Evolutionary conservation across 35 echinoderm and acorn worm genomes (phyloP).

Genomic region (Heliocidaris tuberculata): DNA sequence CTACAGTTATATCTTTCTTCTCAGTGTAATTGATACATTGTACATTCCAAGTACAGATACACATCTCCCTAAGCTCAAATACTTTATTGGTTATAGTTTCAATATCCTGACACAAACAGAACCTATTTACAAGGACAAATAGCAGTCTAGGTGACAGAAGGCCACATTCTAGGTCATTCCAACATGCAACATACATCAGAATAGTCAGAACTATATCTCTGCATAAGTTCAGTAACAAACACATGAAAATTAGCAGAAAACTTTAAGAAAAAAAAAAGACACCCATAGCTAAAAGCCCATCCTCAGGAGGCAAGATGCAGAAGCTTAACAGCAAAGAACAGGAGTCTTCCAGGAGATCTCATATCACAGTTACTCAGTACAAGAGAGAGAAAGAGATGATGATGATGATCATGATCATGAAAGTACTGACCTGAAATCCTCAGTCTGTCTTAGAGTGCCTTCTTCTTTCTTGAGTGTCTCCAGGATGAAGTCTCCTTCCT

Average conservation of each 20-base stretch:
- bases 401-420: neutral
- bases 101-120: neutral
- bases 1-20: neutral
- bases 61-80: neutral
- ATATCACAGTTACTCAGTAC: no score
- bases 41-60: neutral
- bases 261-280: no score
- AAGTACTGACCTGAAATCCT: conserved; percentile 76
- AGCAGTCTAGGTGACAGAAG: neutral
- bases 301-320: no score
- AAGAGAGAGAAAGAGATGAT: neutral
- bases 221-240: no score
- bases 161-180: neutral
- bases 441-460: conserved; percentile 59
- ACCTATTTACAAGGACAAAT: neutral
- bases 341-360: no score
- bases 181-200: neutral
- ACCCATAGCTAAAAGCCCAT: no score
- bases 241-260: no score
- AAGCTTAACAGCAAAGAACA: no score
- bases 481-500: conserved; percentile 68
- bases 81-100: neutral
- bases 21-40: neutral
- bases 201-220: no score
- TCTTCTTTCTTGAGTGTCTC: conserved; percentile 60